A percentile compares a stretch with the other conserved stretches of the same genome.
These are phyloP conservation scores for Sebastes wilsoni DNA, from an alignment of 2,797 vertebrate genomes.

Conservation along the genomic window DNA sequence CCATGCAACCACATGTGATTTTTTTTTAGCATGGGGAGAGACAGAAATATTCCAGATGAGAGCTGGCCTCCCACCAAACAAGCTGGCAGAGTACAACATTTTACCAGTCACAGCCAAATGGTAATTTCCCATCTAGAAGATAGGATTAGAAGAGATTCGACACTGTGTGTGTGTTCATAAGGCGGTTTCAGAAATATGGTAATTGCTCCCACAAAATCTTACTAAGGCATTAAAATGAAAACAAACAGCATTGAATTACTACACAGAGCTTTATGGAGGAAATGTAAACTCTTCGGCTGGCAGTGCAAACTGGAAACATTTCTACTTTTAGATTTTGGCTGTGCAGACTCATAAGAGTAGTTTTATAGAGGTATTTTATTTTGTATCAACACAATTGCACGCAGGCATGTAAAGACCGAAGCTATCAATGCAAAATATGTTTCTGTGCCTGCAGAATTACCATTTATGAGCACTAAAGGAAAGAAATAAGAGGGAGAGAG, in stretches of 20 bases:
- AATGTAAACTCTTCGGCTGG: not conserved
- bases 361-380: not conserved
- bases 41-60: conserved; percentile 5
- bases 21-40: not conserved
- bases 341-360: not conserved
- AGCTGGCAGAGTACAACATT: not conserved
- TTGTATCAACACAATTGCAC: not conserved
- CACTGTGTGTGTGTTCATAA: not conserved
- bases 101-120: not conserved
- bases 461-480: conserved; percentile 1
- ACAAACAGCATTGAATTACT: conserved; percentile 8
- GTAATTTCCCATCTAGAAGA: conserved; percentile 20
- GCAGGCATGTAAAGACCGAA: not conserved
- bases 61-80: conserved; percentile 12
- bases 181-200: conserved; percentile 19
- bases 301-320: not conserved
- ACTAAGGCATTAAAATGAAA: conserved; percentile 13
- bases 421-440: not conserved
- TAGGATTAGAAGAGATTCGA: conserved; percentile 4
- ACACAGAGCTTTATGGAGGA: conserved; percentile 15
- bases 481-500: not conserved
- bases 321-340: not conserved
- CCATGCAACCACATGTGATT: not conserved
- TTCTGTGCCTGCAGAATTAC: not conserved
- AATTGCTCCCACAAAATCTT: conserved; percentile 19